These are phyloP conservation scores for Poeciliopsis gracilis DNA, from an alignment of 2,797 vertebrate genomes.

Conservation along the genomic window DNA sequence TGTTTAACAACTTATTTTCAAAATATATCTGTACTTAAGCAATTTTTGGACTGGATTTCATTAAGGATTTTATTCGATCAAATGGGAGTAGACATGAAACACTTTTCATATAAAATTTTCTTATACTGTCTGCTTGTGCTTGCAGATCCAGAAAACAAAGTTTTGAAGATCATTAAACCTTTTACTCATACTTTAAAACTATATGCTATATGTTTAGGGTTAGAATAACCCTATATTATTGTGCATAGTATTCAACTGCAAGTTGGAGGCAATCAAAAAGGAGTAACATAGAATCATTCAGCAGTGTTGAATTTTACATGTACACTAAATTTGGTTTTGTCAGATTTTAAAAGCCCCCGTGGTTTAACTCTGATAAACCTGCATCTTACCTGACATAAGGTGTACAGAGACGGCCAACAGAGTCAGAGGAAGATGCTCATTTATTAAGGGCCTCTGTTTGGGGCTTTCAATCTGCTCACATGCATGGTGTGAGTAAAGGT, in stretches of 20 bases:
- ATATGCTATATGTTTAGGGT: no score
- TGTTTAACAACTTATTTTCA: background rate
- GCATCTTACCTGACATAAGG: constrained; percentile 36
- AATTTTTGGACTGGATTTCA: background rate
- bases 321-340: constrained; percentile 15
- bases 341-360: constrained; percentile 31
- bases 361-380: constrained; percentile 39
- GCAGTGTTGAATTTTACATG: constrained; percentile 2
- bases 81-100: background rate
- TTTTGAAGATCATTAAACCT: background rate
- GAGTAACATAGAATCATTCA: background rate
- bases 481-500: constrained; percentile 71
- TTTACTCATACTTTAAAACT: background rate
- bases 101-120: background rate
- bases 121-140: background rate
- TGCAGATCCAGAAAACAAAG: background rate
- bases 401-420: constrained; percentile 29
- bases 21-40: background rate
- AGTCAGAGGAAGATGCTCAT: constrained; percentile 64
- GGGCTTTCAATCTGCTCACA: constrained; percentile 34
- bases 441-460: constrained; percentile 64
- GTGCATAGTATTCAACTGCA: background rate
- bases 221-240: background rate
- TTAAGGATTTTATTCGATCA: background rate
- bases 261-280: background rate